These are phyloP conservation scores for Hyposmocoma kahamanoa DNA, from an alignment of 1,140 invertebrate species.

Conservation along the genomic window DNA sequence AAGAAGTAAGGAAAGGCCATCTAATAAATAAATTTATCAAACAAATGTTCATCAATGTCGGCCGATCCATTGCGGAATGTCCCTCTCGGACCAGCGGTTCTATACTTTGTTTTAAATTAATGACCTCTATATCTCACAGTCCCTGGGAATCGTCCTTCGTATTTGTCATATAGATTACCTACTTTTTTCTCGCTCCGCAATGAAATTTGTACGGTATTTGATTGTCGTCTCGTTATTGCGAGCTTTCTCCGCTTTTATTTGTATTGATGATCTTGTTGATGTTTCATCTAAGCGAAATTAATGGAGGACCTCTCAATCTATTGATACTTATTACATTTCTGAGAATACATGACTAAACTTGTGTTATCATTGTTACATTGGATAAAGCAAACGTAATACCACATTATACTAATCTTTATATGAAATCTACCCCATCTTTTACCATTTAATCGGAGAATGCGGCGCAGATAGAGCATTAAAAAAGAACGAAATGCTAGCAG, in stretches of 20 bases:
- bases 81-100: conserved; percentile 10
- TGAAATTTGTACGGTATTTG: conserved; percentile 26
- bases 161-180: conserved; percentile 51
- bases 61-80: conserved; percentile 26
- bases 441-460: no score
- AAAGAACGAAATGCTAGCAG: no score
- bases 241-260: neutral
- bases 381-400: no score
- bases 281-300: neutral
- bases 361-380: no score
- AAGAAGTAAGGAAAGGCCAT: no score
- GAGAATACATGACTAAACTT: no score
- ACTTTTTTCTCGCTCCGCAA: conserved; percentile 43
- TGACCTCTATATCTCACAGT: conserved; percentile 38
- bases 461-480: no score
- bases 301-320: neutral
- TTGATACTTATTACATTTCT: neutral
- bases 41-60: conserved; percentile 26
- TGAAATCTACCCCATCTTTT: no score
- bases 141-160: conserved; percentile 35
- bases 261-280: neutral
- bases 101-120: conserved; percentile 49
- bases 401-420: no score
- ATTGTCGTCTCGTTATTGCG: conserved; percentile 17
- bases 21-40: conserved; percentile 29